A percentile compares a stretch with the other conserved stretches of the same genome.
Conservation (phyloP, 2,113 vertebrate genomes). For the Spilogale gracilis region DNA sequence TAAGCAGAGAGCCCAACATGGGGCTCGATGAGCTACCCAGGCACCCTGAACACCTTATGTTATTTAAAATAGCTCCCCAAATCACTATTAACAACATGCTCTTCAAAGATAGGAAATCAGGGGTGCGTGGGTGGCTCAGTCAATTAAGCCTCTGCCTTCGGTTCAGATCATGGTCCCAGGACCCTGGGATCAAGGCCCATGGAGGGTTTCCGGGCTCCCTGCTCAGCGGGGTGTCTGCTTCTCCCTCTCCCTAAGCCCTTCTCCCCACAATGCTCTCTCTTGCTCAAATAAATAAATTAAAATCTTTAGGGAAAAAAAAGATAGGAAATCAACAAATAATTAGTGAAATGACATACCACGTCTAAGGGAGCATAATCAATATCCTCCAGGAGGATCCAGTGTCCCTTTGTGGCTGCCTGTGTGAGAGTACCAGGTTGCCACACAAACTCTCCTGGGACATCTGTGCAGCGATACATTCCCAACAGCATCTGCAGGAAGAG, state of each 20-base stretch:
- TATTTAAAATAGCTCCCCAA: neutral
- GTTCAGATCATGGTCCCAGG: neutral
- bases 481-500: slow-evolving; percentile 90
- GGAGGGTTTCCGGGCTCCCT: neutral
- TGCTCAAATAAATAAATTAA: neutral
- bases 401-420: slow-evolving; percentile 94
- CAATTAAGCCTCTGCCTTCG: neutral
- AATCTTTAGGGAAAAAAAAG: neutral
- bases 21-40: neutral
- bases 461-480: slow-evolving; percentile 98
- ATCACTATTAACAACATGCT: slow-evolving; percentile 8
- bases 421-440: slow-evolving; percentile 97
- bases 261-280: neutral
- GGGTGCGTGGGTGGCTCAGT: neutral
- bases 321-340: neutral
- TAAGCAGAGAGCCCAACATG: neutral
- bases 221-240: neutral
- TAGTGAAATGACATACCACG: slow-evolving; percentile 90
- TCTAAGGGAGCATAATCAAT: slow-evolving; percentile 98
- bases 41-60: neutral
- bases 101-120: slow-evolving; percentile 12
- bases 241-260: neutral
- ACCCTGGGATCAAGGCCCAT: neutral
- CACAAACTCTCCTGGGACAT: slow-evolving; percentile 97
- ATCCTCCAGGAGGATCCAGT: slow-evolving; percentile 98